Percentiles rank a stretch among this genome's conserved stretches.
These are phyloP conservation scores for Bubo bubo DNA, from an alignment of 2,113 vertebrate species.

Conservation along the genomic window DNA sequence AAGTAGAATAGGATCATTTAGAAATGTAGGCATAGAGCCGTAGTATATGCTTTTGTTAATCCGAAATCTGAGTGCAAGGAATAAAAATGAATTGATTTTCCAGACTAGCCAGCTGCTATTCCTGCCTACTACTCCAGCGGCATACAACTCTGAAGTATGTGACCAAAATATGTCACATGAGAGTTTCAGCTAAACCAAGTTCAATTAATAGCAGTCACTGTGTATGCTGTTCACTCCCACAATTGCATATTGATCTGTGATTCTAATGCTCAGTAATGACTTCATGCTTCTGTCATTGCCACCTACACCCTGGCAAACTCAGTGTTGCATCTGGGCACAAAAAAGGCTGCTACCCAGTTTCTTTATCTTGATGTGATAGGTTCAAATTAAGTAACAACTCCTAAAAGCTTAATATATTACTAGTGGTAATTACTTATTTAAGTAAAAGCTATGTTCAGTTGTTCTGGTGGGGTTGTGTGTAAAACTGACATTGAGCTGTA, in stretches of 20 bases:
- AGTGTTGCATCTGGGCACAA: not conserved
- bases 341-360: not conserved
- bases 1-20: not conserved
- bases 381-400: not conserved
- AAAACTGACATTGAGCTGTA: not conserved
- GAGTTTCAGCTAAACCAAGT: not conserved
- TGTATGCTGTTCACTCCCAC: not conserved
- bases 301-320: not conserved
- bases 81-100: not conserved
- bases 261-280: not conserved
- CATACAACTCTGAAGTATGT: accelerated
- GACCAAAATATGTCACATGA: not conserved
- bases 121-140: accelerated
- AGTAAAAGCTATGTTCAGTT: not conserved
- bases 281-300: not conserved
- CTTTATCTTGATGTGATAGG: not conserved
- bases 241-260: not conserved
- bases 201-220: not conserved
- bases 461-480: not conserved
- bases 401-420: not conserved
- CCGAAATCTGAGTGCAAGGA: not conserved
- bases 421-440: not conserved
- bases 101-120: not conserved
- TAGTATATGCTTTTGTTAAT: not conserved
- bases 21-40: not conserved